Base-by-base conservation (phyloP, 2,113 vertebrate genomes). In the Saccopteryx leptura region DNA sequence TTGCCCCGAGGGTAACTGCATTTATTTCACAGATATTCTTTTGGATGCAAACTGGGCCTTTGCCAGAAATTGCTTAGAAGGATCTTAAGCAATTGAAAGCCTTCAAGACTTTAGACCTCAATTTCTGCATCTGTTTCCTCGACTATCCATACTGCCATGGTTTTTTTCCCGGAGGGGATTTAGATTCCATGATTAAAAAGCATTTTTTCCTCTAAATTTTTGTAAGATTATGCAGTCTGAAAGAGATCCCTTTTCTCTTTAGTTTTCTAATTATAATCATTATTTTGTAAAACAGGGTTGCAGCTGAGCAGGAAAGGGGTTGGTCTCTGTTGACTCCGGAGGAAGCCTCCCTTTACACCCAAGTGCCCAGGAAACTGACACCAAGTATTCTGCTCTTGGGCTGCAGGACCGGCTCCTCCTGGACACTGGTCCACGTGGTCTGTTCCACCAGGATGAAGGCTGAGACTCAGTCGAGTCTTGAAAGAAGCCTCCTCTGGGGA, bases 201-300 rank as follows among this genome's bases (percentile, higher is more conserved):
- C 52, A 48, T 28, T 14, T 63, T 54, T 82, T 87, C n/a, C 60
- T 93, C 60, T 89, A 21, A 33, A 94, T 83, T 81, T 81, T 76
- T 84, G 19, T 84, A 75, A 75, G 39, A 39, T 76, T 66, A 24
- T 84, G 56, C 23, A 23, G 0, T 75, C 65, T 66, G 68, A 95
- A 90, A 87, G 48, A 63, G 56, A 86, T 48, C 5, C 14, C n/a
- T 83, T 83, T 80, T 89, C 58, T 86, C 54, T 87, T 52, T 58
- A 78, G 61, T 33, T 66, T 28, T 31, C 74, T 75, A 39, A 65
- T 12, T 7, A 19, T 83, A 31, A 33, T 90, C 31, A 39, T 82
- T 52, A 63, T 69, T 88, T 88, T n/a, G 18, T 19, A 84, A 46
- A 24, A 33, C 18, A 46, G 48, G 19, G 33, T 14, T 93, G 83